A percentile compares a stretch with the other conserved stretches of the same genome.
These are phyloP conservation scores for Tragulus kanchil DNA, from an alignment of 2,113 vertebrate species.

Conservation along the genomic window DNA sequence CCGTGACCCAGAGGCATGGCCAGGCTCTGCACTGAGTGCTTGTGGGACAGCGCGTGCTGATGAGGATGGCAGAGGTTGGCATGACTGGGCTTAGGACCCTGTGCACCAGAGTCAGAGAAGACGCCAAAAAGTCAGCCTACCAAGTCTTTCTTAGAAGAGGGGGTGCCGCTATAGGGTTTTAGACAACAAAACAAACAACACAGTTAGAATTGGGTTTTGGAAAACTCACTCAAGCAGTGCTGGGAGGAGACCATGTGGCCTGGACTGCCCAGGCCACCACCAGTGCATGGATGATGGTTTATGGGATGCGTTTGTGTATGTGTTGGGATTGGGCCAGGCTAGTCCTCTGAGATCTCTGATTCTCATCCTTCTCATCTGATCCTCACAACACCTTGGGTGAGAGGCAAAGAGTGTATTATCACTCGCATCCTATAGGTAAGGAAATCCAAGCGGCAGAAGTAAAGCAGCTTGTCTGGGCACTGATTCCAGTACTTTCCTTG, in stretches of 20 bases:
- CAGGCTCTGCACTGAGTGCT: background rate
- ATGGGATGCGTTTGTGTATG: background rate
- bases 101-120: background rate
- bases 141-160: background rate
- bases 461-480: background rate
- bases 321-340: no score
- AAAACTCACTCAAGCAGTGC: background rate
- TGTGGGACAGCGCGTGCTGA: background rate
- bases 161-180: background rate
- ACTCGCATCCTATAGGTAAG: background rate
- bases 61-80: background rate
- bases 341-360: background rate
- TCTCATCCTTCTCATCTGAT: background rate
- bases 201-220: background rate
- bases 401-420: background rate
- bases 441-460: background rate
- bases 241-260: background rate
- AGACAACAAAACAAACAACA: background rate
- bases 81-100: rapidly evolving
- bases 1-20: background rate
- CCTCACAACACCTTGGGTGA: background rate
- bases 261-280: background rate
- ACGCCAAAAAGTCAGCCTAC: background rate
- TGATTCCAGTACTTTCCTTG: background rate
- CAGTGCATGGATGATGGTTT: rapidly evolving